Base-by-base conservation (phyloP, 2,113 vertebrate genomes). In the Struthidea cinerea region DNA sequence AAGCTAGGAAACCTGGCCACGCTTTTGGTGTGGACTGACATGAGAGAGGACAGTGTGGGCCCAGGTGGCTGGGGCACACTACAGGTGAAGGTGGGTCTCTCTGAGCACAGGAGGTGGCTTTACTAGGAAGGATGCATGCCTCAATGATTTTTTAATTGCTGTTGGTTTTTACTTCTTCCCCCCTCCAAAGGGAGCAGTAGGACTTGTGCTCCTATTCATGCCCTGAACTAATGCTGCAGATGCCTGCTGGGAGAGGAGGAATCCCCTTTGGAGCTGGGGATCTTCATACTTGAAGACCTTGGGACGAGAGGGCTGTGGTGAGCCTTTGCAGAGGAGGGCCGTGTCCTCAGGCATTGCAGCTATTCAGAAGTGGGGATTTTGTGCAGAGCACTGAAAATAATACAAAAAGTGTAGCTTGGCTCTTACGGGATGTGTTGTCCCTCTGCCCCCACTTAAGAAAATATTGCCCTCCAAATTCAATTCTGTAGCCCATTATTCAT, bases 401-500 rank as follows among this genome's bases (percentile, higher is more conserved):
- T 17, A 39, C 41, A 21, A 30, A 21, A 75, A 76, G 7, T 8
- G 4, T 20, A 47, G 44, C 67, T 46, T 67, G 42, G 30, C 60
- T 90, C 39, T 75, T 47, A 6, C 15, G 70, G 83, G 71, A 11
- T 65, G 6, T 41, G 53, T 65, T 89, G 69, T 84, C 73, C 80
- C 69, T 68, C 82, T 84, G 85, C 85, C 68, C 77, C 56, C 78
- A 52, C 55, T 93, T 92, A 64, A 77, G 74, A 92, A 95, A 94
- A 93, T 76, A 87, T 81, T 86, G 52, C 67, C 80, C 90, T 96
- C 86, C 76, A 88, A 59, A 75, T 94, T 91, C 85, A 85, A 19
- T 80, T 92, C 76, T 71, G 53, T 84, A 68, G 50, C 42, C 74
- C 75, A 83, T 97, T 96, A 96, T 94, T 97, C 94, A 94, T 47